Evolutionary conservation across 2,113 vertebrate genomes (phyloP).

Genomic region (Serinus canaria): DNA sequence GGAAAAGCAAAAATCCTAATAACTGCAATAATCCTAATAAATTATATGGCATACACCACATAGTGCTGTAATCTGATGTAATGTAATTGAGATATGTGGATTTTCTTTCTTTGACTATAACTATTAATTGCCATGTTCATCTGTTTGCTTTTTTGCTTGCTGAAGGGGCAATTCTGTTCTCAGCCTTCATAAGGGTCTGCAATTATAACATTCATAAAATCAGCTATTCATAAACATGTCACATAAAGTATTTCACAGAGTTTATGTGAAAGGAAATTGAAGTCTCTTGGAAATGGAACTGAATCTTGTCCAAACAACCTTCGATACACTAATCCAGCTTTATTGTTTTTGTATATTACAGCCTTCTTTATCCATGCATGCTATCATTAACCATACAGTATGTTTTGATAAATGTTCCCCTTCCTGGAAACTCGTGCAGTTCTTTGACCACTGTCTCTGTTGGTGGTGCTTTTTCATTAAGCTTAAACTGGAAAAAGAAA

Average conservation of each 20-base stretch:
- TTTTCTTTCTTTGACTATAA: not conserved
- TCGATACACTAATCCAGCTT: slow-evolving; percentile 66
- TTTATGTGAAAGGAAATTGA: slow-evolving; percentile 78
- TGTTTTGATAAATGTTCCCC: slow-evolving; percentile 66
- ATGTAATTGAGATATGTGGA: not conserved
- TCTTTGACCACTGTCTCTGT: slow-evolving; percentile 18
- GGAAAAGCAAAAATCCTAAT: not conserved
- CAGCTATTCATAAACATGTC: slow-evolving; percentile 67
- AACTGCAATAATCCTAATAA: not conserved
- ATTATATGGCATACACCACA: not conserved
- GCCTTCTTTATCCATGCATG: slow-evolving; percentile 46
- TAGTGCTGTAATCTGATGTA: not conserved
- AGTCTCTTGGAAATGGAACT: slow-evolving; percentile 79
- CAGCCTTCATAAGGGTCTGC: slow-evolving; percentile 41
- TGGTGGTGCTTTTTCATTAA: slow-evolving; percentile 35
- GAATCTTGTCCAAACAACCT: slow-evolving; percentile 82
- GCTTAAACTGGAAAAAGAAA: slow-evolving; percentile 46
- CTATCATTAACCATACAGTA: slow-evolving; percentile 70
- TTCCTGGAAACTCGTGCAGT: slow-evolving; percentile 2
- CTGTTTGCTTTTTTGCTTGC: slow-evolving; percentile 54
- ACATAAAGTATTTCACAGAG: slow-evolving; percentile 68
- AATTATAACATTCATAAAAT: slow-evolving; percentile 68
- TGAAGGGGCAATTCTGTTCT: slow-evolving; percentile 49
- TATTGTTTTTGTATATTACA: slow-evolving; percentile 82
- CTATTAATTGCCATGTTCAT: not conserved